Percentiles rank a stretch among this genome's conserved stretches.
phyloP scores from a whole-genome alignment of 2,888 invertebrate species.

The Macrostomum cliftonense region DNA sequence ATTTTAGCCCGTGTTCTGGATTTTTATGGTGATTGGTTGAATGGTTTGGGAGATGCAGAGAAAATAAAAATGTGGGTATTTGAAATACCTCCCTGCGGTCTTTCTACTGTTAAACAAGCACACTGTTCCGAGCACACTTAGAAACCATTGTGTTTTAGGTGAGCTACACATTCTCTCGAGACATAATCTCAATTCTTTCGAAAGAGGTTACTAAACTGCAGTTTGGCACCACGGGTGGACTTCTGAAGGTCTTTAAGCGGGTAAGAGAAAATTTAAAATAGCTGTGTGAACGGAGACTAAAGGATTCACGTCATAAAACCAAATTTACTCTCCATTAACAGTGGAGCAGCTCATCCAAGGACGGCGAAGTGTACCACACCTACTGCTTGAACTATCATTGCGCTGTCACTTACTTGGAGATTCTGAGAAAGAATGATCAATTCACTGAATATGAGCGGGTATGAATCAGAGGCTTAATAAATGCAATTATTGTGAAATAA shows the following conservation, averaged over 20 bases:
- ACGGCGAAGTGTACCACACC: conserved; percentile 44
- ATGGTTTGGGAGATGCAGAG: too few relatives aligned
- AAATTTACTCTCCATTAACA: conserved; percentile 10
- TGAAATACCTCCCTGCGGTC: too few relatives aligned
- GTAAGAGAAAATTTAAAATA: conserved; percentile 21
- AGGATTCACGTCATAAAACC: too few relatives aligned
- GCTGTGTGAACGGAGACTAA: too few relatives aligned
- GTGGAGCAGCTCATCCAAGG: conserved; percentile 33
- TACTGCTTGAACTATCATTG: conserved; percentile 49
- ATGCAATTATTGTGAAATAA: too few relatives aligned
- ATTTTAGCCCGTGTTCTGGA: too few relatives aligned
- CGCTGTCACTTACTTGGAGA: conserved; percentile 46
- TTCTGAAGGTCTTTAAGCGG: conserved; percentile 44
- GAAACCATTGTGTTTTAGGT: conserved; percentile 27
- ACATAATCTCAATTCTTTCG: conserved; percentile 42
- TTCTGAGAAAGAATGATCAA: conserved; percentile 44
- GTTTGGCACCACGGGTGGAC: conserved; percentile 42
- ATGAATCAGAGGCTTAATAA: conserved; percentile 8
- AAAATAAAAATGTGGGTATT: too few relatives aligned
- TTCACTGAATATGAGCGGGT: conserved; percentile 48
- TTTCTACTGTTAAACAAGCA: too few relatives aligned
- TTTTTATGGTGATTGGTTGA: too few relatives aligned
- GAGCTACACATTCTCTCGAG: conserved; percentile 45
- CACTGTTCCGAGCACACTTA: too few relatives aligned
- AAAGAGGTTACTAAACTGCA: conserved; percentile 38